These are phyloP conservation scores for Mola mola DNA, from an alignment of 2,113 vertebrate species.

Conservation along the genomic window DNA sequence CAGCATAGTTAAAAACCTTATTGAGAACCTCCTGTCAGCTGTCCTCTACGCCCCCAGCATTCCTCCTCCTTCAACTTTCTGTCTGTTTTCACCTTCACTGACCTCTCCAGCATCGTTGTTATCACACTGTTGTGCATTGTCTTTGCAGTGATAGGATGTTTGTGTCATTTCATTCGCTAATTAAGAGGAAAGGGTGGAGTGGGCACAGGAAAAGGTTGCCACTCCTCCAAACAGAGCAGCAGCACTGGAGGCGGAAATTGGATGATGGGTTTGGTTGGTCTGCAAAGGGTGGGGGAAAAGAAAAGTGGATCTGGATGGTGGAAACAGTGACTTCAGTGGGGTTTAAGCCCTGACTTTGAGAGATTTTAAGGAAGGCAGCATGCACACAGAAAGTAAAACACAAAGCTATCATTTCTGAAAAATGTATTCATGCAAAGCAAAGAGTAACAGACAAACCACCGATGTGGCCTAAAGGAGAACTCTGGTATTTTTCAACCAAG, in stretches of 20 bases:
- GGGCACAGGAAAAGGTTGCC: slow-evolving; percentile 30
- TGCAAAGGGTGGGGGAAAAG: too few relatives aligned
- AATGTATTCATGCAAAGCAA: too few relatives aligned
- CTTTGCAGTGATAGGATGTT: slow-evolving; percentile 32
- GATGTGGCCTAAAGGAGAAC: too few relatives aligned
- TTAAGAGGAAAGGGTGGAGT: slow-evolving; percentile 55
- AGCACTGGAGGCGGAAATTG: slow-evolving; percentile 20
- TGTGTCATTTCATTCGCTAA: slow-evolving; percentile 52
- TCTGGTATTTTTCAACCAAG: too few relatives aligned
- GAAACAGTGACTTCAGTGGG: too few relatives aligned
- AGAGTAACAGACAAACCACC: too few relatives aligned
- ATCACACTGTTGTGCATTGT: slow-evolving; percentile 23
- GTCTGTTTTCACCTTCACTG: slow-evolving; percentile 34
- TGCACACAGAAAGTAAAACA: too few relatives aligned
- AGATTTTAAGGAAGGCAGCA: too few relatives aligned
- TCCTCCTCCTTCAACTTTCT: slow-evolving; percentile 17
- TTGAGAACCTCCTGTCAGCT: slow-evolving; percentile 15
- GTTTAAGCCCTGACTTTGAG: too few relatives aligned
- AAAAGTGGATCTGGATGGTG: too few relatives aligned
- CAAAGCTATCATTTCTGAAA: too few relatives aligned
- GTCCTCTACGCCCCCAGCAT: slow-evolving; percentile 4
- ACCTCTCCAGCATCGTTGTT: slow-evolving; percentile 19
- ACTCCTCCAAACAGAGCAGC: slow-evolving; percentile 29
- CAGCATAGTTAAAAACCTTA: slow-evolving; percentile 29
- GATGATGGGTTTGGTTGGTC: too few relatives aligned